These are phyloP conservation scores for Ginglymostoma cirratum DNA, from an alignment of 2,113 vertebrate species.

Conservation along the genomic window DNA sequence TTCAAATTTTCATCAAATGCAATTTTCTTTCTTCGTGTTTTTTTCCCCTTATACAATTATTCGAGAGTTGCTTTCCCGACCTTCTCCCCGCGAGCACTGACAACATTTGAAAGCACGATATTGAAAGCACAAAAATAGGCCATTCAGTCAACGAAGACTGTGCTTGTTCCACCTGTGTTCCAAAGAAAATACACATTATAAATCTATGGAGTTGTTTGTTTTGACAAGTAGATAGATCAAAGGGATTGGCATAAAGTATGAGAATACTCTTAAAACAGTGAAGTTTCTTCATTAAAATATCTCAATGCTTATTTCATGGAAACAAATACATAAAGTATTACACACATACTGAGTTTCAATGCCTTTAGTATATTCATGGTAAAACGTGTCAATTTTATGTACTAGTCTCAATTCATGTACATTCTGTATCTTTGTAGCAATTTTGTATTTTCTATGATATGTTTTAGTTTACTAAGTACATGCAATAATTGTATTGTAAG, in stretches of 20 bases:
- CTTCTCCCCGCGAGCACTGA: not conserved
- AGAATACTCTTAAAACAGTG: not conserved
- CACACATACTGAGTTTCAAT: not conserved
- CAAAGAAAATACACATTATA: not conserved
- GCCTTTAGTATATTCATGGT: not conserved
- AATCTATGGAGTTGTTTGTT: not conserved
- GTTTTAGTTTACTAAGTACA: not conserved
- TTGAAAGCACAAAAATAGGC: not conserved
- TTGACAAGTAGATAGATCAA: not conserved
- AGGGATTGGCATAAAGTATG: not conserved
- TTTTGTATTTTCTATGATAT: not conserved
- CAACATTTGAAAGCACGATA: not conserved
- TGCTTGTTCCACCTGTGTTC: not conserved
- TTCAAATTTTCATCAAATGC: not conserved
- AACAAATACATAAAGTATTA: not conserved
- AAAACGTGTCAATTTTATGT: not conserved
- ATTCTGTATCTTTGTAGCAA: not conserved
- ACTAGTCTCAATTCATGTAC: not conserved
- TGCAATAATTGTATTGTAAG: not conserved
- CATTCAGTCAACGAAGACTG: not conserved
- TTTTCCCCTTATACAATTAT: not conserved
- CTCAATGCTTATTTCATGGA: not conserved
- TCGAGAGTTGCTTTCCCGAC: not conserved
- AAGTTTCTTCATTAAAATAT: not conserved
- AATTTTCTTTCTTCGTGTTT: not conserved